Conservation (phyloP, 2,797 vertebrate species). For the Monodelphis domestica region DNA sequence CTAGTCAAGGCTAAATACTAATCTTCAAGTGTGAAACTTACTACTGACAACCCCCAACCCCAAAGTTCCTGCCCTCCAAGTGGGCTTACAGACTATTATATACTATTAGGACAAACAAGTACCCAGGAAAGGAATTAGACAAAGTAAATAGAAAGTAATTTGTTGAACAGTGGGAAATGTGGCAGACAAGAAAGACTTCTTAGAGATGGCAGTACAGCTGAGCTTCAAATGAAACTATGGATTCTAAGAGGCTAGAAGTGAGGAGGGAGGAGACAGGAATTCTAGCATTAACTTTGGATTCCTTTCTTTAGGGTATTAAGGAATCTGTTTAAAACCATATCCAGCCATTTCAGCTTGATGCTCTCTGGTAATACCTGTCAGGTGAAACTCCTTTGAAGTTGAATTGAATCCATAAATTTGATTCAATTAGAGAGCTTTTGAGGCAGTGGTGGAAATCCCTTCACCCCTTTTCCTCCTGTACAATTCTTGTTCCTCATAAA, state of each 20-base stretch:
- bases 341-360: not conserved
- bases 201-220: not conserved
- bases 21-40: not conserved
- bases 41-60: too few relatives aligned
- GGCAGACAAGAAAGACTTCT: not conserved
- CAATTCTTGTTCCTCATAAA: not conserved
- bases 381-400: not conserved
- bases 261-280: not conserved
- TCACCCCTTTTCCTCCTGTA: not conserved
- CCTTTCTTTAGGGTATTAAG: not conserved
- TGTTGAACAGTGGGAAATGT: not conserved
- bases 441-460: not conserved
- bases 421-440: not conserved
- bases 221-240: not conserved
- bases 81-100: not conserved
- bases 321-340: not conserved
- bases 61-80: not conserved
- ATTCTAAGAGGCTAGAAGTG: not conserved
- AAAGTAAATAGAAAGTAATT: not conserved
- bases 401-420: not conserved
- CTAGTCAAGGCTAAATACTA: not conserved
- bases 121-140: not conserved
- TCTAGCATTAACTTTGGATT: not conserved
- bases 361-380: not conserved
- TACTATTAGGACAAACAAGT: not conserved